Conservation (phyloP, 2,113 vertebrate species). For the Platichthys stellatus region DNA sequence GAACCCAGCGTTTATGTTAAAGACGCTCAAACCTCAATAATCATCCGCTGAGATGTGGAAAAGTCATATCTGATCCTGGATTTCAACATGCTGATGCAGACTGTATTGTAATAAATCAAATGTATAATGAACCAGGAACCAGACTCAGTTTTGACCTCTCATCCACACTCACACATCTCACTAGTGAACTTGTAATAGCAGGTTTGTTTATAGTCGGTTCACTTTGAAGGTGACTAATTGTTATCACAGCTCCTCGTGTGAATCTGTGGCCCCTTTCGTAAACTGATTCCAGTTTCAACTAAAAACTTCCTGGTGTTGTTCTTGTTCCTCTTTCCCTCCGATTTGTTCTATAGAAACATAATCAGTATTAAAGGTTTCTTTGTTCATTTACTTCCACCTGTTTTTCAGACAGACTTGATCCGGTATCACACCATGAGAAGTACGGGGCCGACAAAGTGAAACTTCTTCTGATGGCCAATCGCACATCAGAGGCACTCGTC, state of each 20-base stretch:
- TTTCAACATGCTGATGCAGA: neutral
- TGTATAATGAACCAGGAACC: neutral
- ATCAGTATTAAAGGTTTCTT: neutral
- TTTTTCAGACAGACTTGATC: neutral
- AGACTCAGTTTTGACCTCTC: neutral
- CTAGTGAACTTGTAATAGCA: too few relatives aligned
- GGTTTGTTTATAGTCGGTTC: neutral
- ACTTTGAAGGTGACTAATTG: too few relatives aligned
- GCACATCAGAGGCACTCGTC: too few relatives aligned
- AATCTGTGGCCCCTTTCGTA: neutral
- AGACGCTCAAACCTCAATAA: conserved; percentile 20
- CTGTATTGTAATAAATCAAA: conserved; percentile 23
- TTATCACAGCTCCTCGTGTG: neutral
- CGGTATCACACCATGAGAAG: neutral
- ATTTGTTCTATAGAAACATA: neutral
- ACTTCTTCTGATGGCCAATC: too few relatives aligned
- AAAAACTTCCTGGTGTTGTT: neutral
- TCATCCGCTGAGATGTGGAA: too few relatives aligned
- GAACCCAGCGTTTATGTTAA: conserved; percentile 10
- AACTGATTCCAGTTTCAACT: neutral
- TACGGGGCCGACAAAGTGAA: too few relatives aligned
- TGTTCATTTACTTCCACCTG: neutral
- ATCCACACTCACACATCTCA: neutral
- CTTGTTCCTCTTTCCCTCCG: neutral
- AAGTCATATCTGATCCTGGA: neutral